Base-by-base conservation (phyloP, 2,888 invertebrate genomes). In the Odontocerum albicorne region DNA sequence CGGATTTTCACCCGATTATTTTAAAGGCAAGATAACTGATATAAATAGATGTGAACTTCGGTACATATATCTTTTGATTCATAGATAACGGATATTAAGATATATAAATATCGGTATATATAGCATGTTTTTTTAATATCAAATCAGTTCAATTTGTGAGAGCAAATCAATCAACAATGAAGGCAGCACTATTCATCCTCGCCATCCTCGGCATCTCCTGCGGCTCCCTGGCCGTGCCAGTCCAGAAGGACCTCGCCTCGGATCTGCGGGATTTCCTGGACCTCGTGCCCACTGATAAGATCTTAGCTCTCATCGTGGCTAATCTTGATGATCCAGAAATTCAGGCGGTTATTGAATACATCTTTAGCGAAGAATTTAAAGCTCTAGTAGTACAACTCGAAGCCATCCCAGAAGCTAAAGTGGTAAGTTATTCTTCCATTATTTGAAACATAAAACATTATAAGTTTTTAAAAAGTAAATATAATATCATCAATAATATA, bases 251-350 rank as follows among this genome's bases (percentile, higher is more conserved):
- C 17, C 19, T 50, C 4, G 21, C 17, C 7, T 33, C 32, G n/a
- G 50, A 50, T 22, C 35, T 42, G 8, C 32, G 22, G 21, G 50
- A 50, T 21, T 50, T 50, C 40, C n/a, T 50, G 13, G 15, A 32
- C 7, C 8, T 50, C 7, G 12, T 50, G 7, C 50, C 50, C 16
- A 13, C 4, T 13, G 42, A 43, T 13, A 16, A 35, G 13, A 50
- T 50, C 19, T 12, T 33, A 15, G 8, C 8, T 20, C 19, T 50
- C 21, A 21, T 50, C 19, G 4, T 20, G 3, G 17, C 15, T 6
- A 13, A 43, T 13, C n/a, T 50, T n/a, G 22, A 20, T 20, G 50
- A 50, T 15, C 43, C 50, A 8, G 43, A 50, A 43, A 12, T 50
- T 2, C 32, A 43, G 15, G 21, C 27, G 12, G 50, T 50, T 2